Evolutionary conservation across 2,113 vertebrate genomes (phyloP).

Genomic region (Zosterops borbonicus): DNA sequence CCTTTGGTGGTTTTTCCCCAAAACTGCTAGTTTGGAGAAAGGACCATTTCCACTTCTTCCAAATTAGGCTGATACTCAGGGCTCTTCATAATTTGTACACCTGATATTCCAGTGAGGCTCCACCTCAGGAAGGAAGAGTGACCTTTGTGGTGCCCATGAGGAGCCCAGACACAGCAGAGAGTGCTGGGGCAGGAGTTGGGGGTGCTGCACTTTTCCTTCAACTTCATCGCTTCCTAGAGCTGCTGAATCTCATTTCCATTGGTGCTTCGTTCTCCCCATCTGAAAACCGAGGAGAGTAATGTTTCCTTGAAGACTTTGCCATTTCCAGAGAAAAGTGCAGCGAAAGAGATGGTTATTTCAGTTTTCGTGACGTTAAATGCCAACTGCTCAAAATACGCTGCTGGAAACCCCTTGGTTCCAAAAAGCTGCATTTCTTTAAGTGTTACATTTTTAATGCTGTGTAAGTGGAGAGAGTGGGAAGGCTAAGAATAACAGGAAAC

Average conservation of each 20-base stretch:
- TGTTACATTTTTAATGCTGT: background rate
- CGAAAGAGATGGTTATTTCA: background rate
- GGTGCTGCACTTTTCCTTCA: background rate
- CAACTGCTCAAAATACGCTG: background rate
- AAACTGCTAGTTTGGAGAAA: background rate
- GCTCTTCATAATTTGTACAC: background rate
- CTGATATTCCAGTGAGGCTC: background rate
- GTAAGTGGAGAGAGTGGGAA: background rate
- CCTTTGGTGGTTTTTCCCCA: background rate
- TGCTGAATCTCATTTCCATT: background rate
- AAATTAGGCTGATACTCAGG: background rate
- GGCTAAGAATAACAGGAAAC: background rate
- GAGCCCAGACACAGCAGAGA: rapidly evolving
- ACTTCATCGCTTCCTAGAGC: rapidly evolving
- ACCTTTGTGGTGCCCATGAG: rapidly evolving
- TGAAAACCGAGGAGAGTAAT: background rate
- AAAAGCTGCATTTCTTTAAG: background rate
- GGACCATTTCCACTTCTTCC: background rate
- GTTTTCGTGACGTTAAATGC: background rate
- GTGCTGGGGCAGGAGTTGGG: background rate
- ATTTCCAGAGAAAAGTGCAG: background rate
- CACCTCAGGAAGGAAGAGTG: too few relatives aligned
- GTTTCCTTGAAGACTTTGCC: background rate
- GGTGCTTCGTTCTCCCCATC: background rate
- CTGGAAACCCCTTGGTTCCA: background rate